Conservation (phyloP, 2,888 invertebrate species). For the Himalopsyche japonica region DNA sequence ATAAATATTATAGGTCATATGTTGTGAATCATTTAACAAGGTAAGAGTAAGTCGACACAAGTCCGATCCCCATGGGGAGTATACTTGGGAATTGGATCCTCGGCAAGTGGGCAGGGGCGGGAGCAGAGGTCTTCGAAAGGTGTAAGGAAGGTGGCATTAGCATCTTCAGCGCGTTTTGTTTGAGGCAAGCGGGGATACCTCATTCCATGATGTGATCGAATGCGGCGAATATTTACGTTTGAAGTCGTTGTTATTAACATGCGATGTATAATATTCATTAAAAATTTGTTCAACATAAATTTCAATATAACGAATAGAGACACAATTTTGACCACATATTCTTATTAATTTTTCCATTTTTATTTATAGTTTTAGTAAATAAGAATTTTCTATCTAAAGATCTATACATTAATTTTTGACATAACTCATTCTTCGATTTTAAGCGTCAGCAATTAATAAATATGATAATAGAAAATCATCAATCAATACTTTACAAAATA, state of each 20-base stretch:
- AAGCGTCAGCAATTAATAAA: no score
- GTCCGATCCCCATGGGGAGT: conserved; percentile 29
- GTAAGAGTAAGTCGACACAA: conserved; percentile 13
- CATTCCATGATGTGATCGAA: background rate
- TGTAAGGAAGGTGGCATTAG: conserved; percentile 24
- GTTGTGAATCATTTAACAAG: background rate
- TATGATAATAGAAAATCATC: no score
- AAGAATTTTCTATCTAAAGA: no score
- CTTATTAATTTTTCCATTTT: no score
- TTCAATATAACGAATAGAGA: no score
- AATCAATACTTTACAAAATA: no score
- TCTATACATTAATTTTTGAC: no score
- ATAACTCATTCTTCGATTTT: no score
- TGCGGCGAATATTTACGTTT: background rate
- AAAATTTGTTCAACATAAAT: no score
- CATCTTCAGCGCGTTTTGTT: conserved; percentile 25
- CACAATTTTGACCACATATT: no score
- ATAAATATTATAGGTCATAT: background rate
- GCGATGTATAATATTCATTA: background rate
- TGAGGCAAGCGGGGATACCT: conserved; percentile 7
- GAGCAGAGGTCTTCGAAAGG: background rate
- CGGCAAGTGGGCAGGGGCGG: conserved; percentile 3
- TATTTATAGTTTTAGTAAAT: no score
- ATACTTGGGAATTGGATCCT: conserved; percentile 36
- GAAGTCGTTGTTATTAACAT: background rate